Evolutionary conservation across 2,113 vertebrate genomes (phyloP).

Genomic region (Centropus bengalensis): DNA sequence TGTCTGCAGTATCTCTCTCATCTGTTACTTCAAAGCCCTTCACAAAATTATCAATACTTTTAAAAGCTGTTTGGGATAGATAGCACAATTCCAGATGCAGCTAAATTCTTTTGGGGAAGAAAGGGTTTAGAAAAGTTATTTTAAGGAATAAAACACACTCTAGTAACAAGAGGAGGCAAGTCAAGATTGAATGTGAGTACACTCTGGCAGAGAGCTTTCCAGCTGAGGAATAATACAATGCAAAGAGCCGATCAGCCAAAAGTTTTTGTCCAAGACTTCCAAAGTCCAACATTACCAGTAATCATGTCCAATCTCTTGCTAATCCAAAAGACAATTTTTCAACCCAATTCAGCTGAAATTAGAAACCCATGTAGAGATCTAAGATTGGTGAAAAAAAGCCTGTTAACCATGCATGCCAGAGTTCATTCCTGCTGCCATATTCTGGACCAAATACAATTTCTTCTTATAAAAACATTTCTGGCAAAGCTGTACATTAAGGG

Average conservation of each 20-base stretch:
- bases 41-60: not conserved
- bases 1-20: not conserved
- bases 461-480: conserved; percentile 73
- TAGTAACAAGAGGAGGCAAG: conserved; percentile 42
- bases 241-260: conserved; percentile 44
- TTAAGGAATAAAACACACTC: conserved; percentile 5
- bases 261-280: conserved; percentile 47
- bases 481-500: conserved; percentile 52
- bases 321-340: conserved; percentile 68
- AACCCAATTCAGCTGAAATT: conserved; percentile 69
- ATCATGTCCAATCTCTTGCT: conserved; percentile 60
- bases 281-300: conserved; percentile 67
- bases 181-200: conserved; percentile 55
- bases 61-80: not conserved
- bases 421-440: conserved; percentile 68
- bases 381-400: conserved; percentile 51
- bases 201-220: conserved; percentile 26
- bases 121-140: not conserved
- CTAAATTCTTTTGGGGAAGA: conserved; percentile 4
- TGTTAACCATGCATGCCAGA: conserved; percentile 59
- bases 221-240: conserved; percentile 64
- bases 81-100: not conserved
- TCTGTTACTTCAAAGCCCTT: conserved; percentile 20
- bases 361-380: conserved; percentile 60
- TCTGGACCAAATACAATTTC: conserved; percentile 70